Conservation (phyloP, 2,113 vertebrate species). For the Callocephalon fimbriatum region DNA sequence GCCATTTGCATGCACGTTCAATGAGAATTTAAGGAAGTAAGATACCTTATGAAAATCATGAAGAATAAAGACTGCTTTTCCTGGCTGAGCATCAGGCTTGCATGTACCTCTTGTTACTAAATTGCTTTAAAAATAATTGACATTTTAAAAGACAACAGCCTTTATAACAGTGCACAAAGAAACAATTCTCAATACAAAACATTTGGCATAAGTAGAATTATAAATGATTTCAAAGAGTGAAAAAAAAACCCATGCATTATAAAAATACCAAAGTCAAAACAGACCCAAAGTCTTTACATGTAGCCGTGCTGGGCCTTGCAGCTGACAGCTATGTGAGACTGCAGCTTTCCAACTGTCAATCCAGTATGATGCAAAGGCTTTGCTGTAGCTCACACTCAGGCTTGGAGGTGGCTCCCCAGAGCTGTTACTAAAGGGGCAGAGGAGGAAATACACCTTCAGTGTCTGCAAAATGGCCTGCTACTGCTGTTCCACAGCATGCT, state of each 20-base stretch:
- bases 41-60: neutral
- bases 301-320: neutral
- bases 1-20: neutral
- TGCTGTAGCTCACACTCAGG: neutral
- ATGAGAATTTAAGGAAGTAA: neutral
- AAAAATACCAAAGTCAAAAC: neutral
- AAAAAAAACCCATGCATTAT: neutral
- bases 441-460: neutral
- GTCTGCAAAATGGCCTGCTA: neutral
- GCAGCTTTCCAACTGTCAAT: neutral
- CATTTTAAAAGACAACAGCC: neutral
- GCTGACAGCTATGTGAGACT: neutral
- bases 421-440: neutral
- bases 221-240: neutral
- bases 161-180: neutral
- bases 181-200: neutral
- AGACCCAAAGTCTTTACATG: neutral
- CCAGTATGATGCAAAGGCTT: neutral
- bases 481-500: neutral
- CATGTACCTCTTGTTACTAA: neutral
- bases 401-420: neutral
- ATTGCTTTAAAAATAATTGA: conserved; percentile 49
- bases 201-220: neutral
- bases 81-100: neutral
- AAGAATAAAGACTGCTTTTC: neutral